Percentiles rank a stretch among this genome's conserved stretches.
Conservation (phyloP, 2,888 invertebrate species). For the Heliconius charithonia region DNA sequence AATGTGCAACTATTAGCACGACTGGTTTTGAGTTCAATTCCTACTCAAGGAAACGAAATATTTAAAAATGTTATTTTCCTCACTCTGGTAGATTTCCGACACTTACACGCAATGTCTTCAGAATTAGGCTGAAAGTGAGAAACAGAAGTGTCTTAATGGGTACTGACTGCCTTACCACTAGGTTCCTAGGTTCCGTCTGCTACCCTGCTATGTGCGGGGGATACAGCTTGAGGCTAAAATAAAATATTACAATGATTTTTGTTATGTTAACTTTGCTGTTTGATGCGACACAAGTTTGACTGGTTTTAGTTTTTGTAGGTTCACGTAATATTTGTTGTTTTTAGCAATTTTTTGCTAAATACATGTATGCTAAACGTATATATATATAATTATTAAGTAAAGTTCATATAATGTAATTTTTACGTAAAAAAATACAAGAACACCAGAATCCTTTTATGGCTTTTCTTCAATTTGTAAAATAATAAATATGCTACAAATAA, state of each 20-base stretch:
- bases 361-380: not conserved
- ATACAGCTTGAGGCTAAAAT: too few species aligned
- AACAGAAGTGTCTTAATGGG: too few species aligned
- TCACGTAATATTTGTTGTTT: conserved; percentile 5
- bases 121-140: too few species aligned
- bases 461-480: not conserved
- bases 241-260: not conserved
- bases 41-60: too few species aligned
- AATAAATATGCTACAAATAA: not conserved
- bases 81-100: too few species aligned
- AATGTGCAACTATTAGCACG: too few species aligned
- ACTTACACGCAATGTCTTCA: too few species aligned
- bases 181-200: too few species aligned
- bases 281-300: conserved; percentile 2
- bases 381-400: not conserved
- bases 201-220: too few species aligned
- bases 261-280: not conserved
- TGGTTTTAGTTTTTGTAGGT: conserved; percentile 7
- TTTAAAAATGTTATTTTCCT: too few species aligned
- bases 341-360: not conserved
- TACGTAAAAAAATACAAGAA: not conserved
- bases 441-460: not conserved
- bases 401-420: not conserved
- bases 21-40: too few species aligned
- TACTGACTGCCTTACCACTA: too few species aligned